Evolutionary conservation across 2,888 invertebrate genomes (phyloP), one percentile per base, ranked within the genome.

Genomic region (Tachina grossa): DNA sequence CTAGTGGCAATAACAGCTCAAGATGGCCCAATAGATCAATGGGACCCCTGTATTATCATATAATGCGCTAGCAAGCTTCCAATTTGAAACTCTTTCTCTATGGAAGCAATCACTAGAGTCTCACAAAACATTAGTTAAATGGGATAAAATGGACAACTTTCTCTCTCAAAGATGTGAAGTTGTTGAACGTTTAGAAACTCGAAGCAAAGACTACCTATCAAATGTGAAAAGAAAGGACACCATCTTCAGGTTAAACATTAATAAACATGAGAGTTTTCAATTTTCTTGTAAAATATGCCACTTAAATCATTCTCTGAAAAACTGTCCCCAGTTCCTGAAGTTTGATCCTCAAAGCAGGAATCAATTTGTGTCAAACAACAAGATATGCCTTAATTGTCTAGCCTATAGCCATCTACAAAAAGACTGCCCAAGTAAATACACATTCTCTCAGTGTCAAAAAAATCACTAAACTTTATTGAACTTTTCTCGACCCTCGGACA

Each of bases 11-110:
- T 74, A 10, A 74, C 47, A 5, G 45, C 55, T 1, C 55, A 72
- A 43, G 14, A 84, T 9, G 55, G 75, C n/a, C 43, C 53, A 14
- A 68, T 45, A 8, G 43, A 16, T 14, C 47, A 78, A 43, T 83
- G 78, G 83, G 79, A 84, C 31, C 75, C 84, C 0, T 77, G 77
- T 43, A 47, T 83, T 8, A 39, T 78, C 3, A 65, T 72, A 43
- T 14, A 78, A 4, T 76, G 57, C 16, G 65, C 76, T n/a, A 71
- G 71, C 2, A 83, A 83, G 45, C 71, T 83, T 22, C 75, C 75
- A n/a, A 11, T 13, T 51, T 9, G 68, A 75, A 61, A 82, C 75
- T 9, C 51, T 82, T 2, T 41, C 51, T 1, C 51, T 82, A 10
- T 68, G 61, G 61, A 41, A 61, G 41, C 61, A 61, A 9, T 61